Conservation (phyloP, 2,888 invertebrate species). For the Torymus texanus region DNA sequence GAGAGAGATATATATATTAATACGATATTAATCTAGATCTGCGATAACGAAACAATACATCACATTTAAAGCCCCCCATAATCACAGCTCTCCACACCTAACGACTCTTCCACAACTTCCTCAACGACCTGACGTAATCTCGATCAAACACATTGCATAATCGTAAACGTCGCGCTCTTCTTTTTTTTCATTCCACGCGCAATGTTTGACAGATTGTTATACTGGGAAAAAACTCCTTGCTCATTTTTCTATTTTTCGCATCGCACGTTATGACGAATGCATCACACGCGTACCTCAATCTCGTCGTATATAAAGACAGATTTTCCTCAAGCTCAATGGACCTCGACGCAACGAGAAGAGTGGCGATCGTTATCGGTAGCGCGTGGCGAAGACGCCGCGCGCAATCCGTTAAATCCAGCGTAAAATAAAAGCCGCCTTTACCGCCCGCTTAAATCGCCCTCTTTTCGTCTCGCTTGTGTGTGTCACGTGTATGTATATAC, state of each 20-base stretch:
- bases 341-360: slow-evolving; percentile 2
- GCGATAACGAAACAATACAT: no score
- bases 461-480: slow-evolving; percentile 59
- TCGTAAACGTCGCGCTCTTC: no score
- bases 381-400: slow-evolving; percentile 3
- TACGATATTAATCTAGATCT: no score
- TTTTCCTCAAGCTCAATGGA: slow-evolving; percentile 41
- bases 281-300: slow-evolving; percentile 4
- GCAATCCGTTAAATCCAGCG: slow-evolving; percentile 66
- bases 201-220: no score
- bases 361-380: slow-evolving; percentile 44
- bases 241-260: not conserved
- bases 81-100: no score
- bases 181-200: no score
- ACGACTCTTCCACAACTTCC: not conserved
- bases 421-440: slow-evolving; percentile 69
- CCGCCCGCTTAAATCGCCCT: slow-evolving; percentile 58
- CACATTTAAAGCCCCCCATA: no score
- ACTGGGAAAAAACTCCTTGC: no score
- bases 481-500: slow-evolving; percentile 32
- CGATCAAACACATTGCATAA: not conserved
- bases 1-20: no score
- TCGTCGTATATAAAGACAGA: slow-evolving; percentile 3
- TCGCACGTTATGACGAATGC: slow-evolving; percentile 12
- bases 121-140: not conserved